phyloP scores from a whole-genome alignment of 2,797 vertebrate species.

The Schizothorax lantsangensis region DNA sequence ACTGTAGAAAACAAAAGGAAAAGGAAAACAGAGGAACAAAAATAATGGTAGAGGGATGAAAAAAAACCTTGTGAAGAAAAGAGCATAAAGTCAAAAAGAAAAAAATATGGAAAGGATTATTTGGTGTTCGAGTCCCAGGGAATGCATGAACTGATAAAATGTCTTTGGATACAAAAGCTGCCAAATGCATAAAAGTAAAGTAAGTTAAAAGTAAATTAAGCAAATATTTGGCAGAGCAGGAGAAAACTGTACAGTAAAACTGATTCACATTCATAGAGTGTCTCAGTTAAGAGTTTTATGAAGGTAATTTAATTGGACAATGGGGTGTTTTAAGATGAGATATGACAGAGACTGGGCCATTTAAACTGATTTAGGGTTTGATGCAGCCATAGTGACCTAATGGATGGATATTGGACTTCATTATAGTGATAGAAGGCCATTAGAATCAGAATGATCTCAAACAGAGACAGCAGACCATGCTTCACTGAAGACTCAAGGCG shows the following conservation, averaged over 20 bases:
- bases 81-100: not conserved
- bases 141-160: not conserved
- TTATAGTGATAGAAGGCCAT: slow-evolving; percentile 18
- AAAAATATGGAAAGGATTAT: not conserved
- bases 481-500: not conserved
- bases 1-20: not conserved
- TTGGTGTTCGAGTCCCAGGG: not conserved
- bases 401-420: not conserved
- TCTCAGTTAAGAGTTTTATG: slow-evolving; percentile 19
- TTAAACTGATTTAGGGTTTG: slow-evolving; percentile 26
- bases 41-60: not conserved
- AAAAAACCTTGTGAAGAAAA: not conserved
- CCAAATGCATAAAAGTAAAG: not conserved
- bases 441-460: not conserved
- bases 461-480: not conserved
- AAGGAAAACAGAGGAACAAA: not conserved
- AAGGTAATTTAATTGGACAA: not conserved
- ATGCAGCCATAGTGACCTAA: not conserved
- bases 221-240: not conserved
- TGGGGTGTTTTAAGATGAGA: slow-evolving; percentile 21
- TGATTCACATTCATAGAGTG: not conserved
- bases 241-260: not conserved
- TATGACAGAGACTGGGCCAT: not conserved
- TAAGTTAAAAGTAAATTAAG: not conserved
- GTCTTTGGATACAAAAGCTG: not conserved